A percentile compares a stretch with the other conserved stretches of the same genome.
These are phyloP conservation scores for Onychomys arenicola DNA, from an alignment of 2,797 vertebrate genomes.

Conservation along the genomic window DNA sequence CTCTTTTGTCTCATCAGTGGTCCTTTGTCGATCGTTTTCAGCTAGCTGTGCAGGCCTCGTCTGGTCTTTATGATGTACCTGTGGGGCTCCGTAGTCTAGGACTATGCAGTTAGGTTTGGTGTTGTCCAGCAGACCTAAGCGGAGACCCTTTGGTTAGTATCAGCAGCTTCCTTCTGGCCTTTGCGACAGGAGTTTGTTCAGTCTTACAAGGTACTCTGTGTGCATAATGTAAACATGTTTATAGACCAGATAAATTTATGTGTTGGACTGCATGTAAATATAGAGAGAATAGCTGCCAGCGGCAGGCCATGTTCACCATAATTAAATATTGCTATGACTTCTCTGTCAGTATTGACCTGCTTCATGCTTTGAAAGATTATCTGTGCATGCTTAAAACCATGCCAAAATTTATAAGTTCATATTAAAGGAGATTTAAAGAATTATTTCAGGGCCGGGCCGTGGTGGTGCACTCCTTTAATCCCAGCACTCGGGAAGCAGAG, in stretches of 20 bases:
- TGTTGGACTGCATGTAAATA: background rate
- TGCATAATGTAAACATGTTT: background rate
- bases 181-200: conserved; percentile 27
- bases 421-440: background rate
- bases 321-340: background rate
- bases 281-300: background rate
- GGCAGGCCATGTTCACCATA: conserved; percentile 9
- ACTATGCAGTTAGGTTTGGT: background rate
- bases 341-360: conserved; percentile 38
- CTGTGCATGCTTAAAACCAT: background rate
- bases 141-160: background rate
- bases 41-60: background rate
- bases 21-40: conserved; percentile 21
- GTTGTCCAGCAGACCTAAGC: background rate
- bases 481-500: no score
- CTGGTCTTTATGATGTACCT: background rate
- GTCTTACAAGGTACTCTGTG: background rate
- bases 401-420: conserved; percentile 25
- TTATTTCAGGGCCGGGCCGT: no score
- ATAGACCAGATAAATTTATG: background rate
- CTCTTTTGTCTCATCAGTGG: background rate
- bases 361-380: conserved; percentile 13
- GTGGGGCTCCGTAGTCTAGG: background rate
- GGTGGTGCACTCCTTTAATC: no score
- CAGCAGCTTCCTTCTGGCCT: background rate